Evolutionary conservation across 2,113 vertebrate genomes (phyloP), one percentile per base, ranked within the genome.

Genomic region (Chaetorhynchus papuensis): DNA sequence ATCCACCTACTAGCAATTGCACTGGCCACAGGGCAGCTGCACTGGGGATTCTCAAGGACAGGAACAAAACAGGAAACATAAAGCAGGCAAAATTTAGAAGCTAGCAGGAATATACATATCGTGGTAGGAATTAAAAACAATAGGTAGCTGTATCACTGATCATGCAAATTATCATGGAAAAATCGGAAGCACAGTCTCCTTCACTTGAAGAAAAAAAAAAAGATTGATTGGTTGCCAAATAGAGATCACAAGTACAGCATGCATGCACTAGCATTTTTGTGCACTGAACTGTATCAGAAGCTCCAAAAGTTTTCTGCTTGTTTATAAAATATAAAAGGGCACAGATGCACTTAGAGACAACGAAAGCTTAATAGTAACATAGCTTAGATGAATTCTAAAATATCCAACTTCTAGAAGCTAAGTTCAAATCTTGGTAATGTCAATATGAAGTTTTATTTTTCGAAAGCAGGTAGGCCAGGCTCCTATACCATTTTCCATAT

Each of bases 401-500:
- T 37, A 86, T 11, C 39, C 45, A 88, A n/a, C 45, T 85, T 83
- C 66, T 65, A 83, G 74, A 93, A 91, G 61, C 39, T 81, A 91
- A 89, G 70, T 90, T 97, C 82, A 96, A 76, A 39, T 65, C 49
- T 61, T 76, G 70, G 92, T 93, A 92, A 90, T 42, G 59, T 95
- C 85, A 92, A 96, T 18, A 95, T 27, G 33, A 53, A 52, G 44
- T 65, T 77, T 90, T 83, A 50, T 94, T 94, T 88, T 92, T 88
- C 76, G n/a, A 88, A 88, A 92, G 59, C 42, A 90, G 92, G 88
- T 24, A 93, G 35, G 68, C 15, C 31, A 61, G 28, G 18, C 24
- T 86, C 59, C 71, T 90, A 77, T 66, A 59, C 59, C 24, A 83
- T 93, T 92, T 90, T 61, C 70, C 45, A 27, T 83, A 92, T 72